A percentile compares a stretch with the other conserved stretches of the same genome.
phyloP scores from a whole-genome alignment of 2,797 vertebrate species.

The Alca torda region DNA sequence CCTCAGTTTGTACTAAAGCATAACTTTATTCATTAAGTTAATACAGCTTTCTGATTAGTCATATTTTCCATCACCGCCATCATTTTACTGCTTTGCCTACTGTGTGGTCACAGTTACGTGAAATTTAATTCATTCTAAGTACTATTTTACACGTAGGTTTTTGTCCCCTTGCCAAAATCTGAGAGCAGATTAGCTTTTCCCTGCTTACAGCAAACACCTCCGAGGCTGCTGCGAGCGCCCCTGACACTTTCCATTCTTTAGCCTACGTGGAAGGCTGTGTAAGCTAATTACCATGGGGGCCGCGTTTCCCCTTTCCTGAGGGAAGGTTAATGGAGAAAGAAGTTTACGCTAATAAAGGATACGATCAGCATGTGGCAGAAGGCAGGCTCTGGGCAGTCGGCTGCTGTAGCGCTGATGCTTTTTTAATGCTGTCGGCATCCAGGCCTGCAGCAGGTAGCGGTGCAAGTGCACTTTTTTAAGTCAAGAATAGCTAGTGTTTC shows the following conservation, averaged over 20 bases:
- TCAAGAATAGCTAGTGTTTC: not conserved
- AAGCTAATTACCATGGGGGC: not conserved
- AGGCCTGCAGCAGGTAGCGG: not conserved
- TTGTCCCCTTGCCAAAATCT: slow-evolving; percentile 27
- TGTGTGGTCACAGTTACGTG: not conserved
- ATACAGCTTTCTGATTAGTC: slow-evolving; percentile 16
- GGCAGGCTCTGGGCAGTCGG: not conserved
- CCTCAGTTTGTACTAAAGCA: not conserved
- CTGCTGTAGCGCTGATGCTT: not conserved
- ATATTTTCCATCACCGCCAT: slow-evolving; percentile 21
- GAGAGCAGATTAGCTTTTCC: slow-evolving; percentile 24
- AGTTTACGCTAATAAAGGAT: not conserved
- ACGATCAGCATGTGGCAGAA: not conserved
- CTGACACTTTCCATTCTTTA: slow-evolving; percentile 10
- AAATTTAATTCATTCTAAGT: slow-evolving; percentile 14
- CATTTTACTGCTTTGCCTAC: not conserved
- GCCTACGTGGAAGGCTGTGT: not conserved
- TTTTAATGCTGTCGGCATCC: not conserved
- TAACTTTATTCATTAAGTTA: slow-evolving; percentile 20
- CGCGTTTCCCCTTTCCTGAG: slow-evolving; percentile 1
- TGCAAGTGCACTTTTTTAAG: not conserved
- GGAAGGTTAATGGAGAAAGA: slow-evolving; percentile 47
- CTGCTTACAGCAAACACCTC: not conserved
- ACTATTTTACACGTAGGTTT: not conserved
- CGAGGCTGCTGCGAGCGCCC: not conserved